These are phyloP conservation scores for Leptinotarsa undecemlineata DNA, from an alignment of 1,140 invertebrate species.

Conservation along the genomic window DNA sequence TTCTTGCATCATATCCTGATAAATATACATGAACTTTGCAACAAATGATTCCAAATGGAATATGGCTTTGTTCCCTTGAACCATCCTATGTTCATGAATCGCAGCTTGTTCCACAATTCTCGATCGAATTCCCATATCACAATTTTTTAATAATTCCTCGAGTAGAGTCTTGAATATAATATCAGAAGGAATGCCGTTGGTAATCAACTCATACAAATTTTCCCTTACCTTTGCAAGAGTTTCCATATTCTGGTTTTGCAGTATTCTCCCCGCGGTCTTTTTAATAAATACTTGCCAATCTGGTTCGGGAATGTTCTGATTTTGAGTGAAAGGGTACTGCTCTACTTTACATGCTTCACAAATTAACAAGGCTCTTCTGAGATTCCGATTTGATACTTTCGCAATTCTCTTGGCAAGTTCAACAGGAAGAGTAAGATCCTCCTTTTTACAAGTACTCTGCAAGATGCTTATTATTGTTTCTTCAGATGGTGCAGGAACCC, in stretches of 20 bases:
- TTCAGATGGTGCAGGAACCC: slow-evolving; percentile 84
- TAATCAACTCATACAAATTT: slow-evolving; percentile 90
- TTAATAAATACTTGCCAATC: slow-evolving; percentile 93
- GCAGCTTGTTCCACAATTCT: slow-evolving; percentile 85
- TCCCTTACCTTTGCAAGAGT: slow-evolving; percentile 83
- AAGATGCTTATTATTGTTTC: slow-evolving; percentile 77
- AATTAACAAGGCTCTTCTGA: slow-evolving; percentile 92
- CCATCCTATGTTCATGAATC: slow-evolving; percentile 87
- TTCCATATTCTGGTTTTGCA: slow-evolving; percentile 85
- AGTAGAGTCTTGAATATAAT: slow-evolving; percentile 90
- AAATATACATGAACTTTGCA: slow-evolving; percentile 93
- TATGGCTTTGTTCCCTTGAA: slow-evolving; percentile 90
- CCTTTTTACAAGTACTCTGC: slow-evolving; percentile 78
- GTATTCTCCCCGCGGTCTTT: slow-evolving; percentile 86
- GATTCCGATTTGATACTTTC: slow-evolving; percentile 82
- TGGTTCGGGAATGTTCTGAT: slow-evolving; percentile 83
- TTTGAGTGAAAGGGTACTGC: slow-evolving; percentile 83
- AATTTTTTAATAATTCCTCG: slow-evolving; percentile 83
- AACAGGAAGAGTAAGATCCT: slow-evolving; percentile 76
- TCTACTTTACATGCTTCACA: slow-evolving; percentile 93
- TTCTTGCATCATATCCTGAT: slow-evolving; percentile 54
- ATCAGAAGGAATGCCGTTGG: slow-evolving; percentile 91
- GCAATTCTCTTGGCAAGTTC: slow-evolving; percentile 81
- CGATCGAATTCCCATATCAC: slow-evolving; percentile 86
- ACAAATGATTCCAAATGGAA: slow-evolving; percentile 97